Evolutionary conservation across 1,140 invertebrate genomes (phyloP), one percentile per base, ranked within the genome.

Genomic region (Drosophila pallidifrons): DNA sequence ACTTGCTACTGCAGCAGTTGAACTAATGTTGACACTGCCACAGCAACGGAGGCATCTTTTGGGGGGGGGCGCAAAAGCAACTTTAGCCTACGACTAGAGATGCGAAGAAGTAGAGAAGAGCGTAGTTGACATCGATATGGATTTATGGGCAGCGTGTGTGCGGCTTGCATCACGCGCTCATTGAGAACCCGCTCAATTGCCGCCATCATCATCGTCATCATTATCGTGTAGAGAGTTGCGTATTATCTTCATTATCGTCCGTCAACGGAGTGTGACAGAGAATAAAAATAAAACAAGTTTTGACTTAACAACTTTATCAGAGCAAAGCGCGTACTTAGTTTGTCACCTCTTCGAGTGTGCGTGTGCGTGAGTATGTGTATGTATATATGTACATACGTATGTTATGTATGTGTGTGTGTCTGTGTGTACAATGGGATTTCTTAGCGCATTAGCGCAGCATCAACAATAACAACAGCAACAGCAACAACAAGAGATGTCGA

Each of bases 281-380:
- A 45, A 61, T 49, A 60, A 73, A 72, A 47, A 47, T 38, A 66
- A 63, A 66, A 82, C 58, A 85, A 90, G 80, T 81, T 87, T 77
- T 66, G 82, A 81, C 87, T 91, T 83, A 81, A 87, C 77, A 91
- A 87, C 87, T 87, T 87, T 73, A 91, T 91, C 78, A 64, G 13
- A 55, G 67, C 75, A 78, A 58, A 64, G 61, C 54, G 68, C 47
- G 78, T 75, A 86, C 82, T 86, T 86, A 76, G 74, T 86, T 75
- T 25, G 20, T 20, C 11, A 43, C 28, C 47, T 49, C 15, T 16
- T 20, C 57, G 41, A 45, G 10, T 6, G 28, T 67, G 11, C 35
- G 10, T 32, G 10, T 41, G 8, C 52, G 10, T 58, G 38, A 75
- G 55, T 25, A 25, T 55, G 20, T 57, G 15, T 64, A 11, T 49